Evolutionary conservation across 1,140 invertebrate species (phyloP), one percentile per base, ranked within the genome.

Genomic region (Drosophila subpulchrella): DNA sequence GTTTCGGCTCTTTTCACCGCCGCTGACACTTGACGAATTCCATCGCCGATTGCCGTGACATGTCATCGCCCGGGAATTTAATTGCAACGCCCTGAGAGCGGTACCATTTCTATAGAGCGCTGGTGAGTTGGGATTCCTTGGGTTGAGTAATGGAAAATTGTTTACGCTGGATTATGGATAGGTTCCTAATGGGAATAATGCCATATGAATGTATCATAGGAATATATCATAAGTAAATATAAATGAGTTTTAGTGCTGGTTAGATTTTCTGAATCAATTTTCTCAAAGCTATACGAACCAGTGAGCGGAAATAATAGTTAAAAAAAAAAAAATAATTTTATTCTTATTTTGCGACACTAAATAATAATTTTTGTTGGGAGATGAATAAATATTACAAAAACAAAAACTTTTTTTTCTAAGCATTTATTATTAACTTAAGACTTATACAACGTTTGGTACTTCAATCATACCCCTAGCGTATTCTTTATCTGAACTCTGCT

Each of bases 21-120:
- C 50, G 13, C 65, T 77, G 74, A 77, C 74, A 77, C 74, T 76
- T 77, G 74, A 76, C 65, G 74, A 63, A 77, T 77, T 75, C 74
- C 74, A 77, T 75, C 36, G 73, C 15, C 70, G 39, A 73, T 70
- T 76, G 50, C 55, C 47, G 39, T 76, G 54, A 67, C 63, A 68
- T 76, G 62, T 55, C 73, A 76, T 77, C 67, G 74, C 62, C 41
- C 53, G 57, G 57, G 48, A 62, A 73, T 53, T 70, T 70, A 71
- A 71, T 70, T 71, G 67, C 51, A 71, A 70, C 44, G 42, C 42
- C 36, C 51, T 24, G n/a, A 41, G 11, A 56, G 53, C 54, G 63
- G 47, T 38, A 32, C 32, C 15, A 17, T n/a, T 34, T 8, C 50
- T 8, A 30, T 30, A 34, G 24, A 47, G 36, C 15, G 6, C 20